Percentiles rank a stretch among this genome's conserved stretches.
Conservation (phyloP, 2,113 vertebrate genomes). For the Dolichallabes microphthalmus region DNA sequence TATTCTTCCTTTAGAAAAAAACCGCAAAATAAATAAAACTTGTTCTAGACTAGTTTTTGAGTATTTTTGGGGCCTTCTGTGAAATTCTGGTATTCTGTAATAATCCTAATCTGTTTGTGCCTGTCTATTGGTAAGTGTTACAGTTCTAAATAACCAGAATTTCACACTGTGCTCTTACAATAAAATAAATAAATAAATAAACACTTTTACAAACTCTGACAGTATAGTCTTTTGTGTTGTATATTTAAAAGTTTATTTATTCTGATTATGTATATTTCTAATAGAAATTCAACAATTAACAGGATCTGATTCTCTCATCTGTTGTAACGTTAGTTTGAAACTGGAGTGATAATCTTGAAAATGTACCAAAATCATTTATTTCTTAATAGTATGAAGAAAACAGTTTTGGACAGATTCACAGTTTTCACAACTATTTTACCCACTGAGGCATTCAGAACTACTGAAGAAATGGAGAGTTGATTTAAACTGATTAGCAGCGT, state of each 20-base stretch:
- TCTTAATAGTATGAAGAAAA: neutral
- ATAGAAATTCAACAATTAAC: neutral
- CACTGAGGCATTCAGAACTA: neutral
- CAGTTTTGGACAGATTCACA: neutral
- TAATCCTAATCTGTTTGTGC: neutral
- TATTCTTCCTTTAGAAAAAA: neutral
- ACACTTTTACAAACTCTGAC: neutral
- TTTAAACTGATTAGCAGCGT: conserved; percentile 1
- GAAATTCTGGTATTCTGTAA: neutral
- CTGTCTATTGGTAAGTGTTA: neutral
- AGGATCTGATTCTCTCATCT: neutral
- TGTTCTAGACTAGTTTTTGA: neutral
- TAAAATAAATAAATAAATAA: too few relatives aligned
- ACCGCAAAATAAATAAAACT: too few relatives aligned
- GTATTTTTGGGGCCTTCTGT: neutral
- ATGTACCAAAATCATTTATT: neutral
- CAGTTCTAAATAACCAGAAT: neutral
- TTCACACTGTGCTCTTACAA: too few relatives aligned
- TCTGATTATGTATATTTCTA: neutral
- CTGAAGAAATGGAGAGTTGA: conserved; percentile 5
- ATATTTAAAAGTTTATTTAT: too few relatives aligned
- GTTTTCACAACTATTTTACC: neutral
- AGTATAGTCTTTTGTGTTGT: neutral
- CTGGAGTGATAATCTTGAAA: neutral
- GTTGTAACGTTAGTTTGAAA: neutral